A percentile compares a stretch with the other conserved stretches of the same genome.
phyloP scores from a whole-genome alignment of 1,140 invertebrate genomes.

The Caenorhabditis latens region DNA sequence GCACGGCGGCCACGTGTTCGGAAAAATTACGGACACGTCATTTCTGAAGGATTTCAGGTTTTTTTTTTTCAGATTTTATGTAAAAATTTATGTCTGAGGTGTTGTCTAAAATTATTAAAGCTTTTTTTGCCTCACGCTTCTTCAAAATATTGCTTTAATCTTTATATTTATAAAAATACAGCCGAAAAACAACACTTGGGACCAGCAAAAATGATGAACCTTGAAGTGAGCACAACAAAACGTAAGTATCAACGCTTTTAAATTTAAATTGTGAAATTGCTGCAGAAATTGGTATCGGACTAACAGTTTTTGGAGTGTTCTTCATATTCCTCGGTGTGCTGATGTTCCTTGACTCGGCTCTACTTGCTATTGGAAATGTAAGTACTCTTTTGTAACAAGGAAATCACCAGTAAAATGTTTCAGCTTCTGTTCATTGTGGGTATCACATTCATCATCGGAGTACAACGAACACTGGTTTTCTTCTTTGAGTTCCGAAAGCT shows the following conservation, averaged over 20 bases:
- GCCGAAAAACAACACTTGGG: conserved; percentile 34
- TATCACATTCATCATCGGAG: conserved; percentile 93
- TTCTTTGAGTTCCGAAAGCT: conserved; percentile 98
- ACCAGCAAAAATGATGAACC: conserved; percentile 71
- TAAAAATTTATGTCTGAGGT: neutral
- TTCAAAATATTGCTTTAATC: neutral
- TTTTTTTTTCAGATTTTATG: neutral
- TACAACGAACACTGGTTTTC: conserved; percentile 94
- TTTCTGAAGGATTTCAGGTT: neutral
- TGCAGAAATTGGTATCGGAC: conserved; percentile 95
- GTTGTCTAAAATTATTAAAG: neutral
- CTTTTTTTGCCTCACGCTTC: neutral
- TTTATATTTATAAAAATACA: neutral
- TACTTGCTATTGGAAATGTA: conserved; percentile 98
- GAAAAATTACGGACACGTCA: conserved; percentile 20
- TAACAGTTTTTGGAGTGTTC: conserved; percentile 93
- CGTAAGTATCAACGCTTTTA: conserved; percentile 66
- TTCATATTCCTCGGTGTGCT: conserved; percentile 95
- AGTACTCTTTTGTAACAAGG: conserved; percentile 78
- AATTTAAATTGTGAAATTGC: neutral
- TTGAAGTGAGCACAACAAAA: conserved; percentile 75
- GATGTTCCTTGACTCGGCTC: conserved; percentile 95
- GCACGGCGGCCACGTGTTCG: conserved; percentile 26
- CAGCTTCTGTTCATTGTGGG: conserved; percentile 95
- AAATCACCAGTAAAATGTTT: conserved; percentile 69